Base-by-base conservation (phyloP, 2,113 vertebrate species). In the Lonchura striata region DNA sequence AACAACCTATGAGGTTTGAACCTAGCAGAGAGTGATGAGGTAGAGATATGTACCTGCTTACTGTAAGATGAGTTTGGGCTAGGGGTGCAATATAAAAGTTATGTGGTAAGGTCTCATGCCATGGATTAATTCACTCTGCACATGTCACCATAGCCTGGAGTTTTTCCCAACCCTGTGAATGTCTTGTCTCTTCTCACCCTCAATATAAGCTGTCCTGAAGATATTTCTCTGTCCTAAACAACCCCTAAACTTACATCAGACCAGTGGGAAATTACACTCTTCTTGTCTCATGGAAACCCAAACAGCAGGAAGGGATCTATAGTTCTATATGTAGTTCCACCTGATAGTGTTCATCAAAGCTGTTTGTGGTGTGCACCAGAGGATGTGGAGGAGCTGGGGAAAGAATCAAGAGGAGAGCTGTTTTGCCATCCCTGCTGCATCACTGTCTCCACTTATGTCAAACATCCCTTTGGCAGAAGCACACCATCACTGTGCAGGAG, bases 311-410 rank as follows among this genome's bases (percentile, higher is more conserved):
- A 47, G 28, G 72, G 31, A 15, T 8, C n/a, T 63, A 5, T 24
- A 27, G 9, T 4, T 49, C 11, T 27, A 7, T 13, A 8, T 17
- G 24, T 4, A 79, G 5, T 35, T 41, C 1, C 23, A 61, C 13
- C 9, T 46, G 31, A 2, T 23, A 23, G 15, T 18, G 7, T 20
- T 61, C 30, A 68, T 13, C 22, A 69, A 42, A 42, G 7, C 14
- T 72, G 7, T 5, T 33, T 21, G 21, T 68, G 28, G 2, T 25
- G 19, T 20, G 7, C 13, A 28, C 10, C 28, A 72, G 25, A 6
- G 69, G 5, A 21, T 0, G 0, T 4, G 7, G 4, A 71, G 17
- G 4, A 15, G 2, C 7, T 39, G 7, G 3, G 2, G 7, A 37
- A 2, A 15, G 25, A 72, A 77, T 13, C 13, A 53, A 69, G 7